These are phyloP conservation scores for Antennarius striatus DNA, from an alignment of 2,113 vertebrate species.

Conservation along the genomic window DNA sequence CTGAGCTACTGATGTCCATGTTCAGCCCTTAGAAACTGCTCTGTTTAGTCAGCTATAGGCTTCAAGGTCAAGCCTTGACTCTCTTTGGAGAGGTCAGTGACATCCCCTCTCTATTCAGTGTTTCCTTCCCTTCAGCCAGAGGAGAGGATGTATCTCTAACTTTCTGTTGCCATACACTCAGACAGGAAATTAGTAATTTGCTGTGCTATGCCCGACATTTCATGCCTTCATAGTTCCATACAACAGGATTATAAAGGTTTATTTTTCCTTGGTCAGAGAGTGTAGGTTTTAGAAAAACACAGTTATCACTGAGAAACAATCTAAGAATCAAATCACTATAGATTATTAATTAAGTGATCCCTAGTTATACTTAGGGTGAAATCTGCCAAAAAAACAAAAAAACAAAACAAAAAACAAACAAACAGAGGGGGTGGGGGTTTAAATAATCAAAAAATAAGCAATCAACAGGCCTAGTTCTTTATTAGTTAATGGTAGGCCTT, in stretches of 20 bases:
- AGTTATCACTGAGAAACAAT: neutral
- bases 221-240: slow-evolving; percentile 42
- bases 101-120: slow-evolving; percentile 72
- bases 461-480: no score
- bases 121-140: slow-evolving; percentile 77
- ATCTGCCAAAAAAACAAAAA: no score
- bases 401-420: no score
- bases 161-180: slow-evolving; percentile 76
- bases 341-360: neutral
- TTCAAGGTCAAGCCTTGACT: slow-evolving; percentile 78
- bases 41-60: slow-evolving; percentile 70
- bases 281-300: neutral
- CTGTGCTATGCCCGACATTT: slow-evolving; percentile 69
- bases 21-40: slow-evolving; percentile 40
- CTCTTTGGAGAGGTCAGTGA: slow-evolving; percentile 73
- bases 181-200: slow-evolving; percentile 79
- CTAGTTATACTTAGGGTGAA: no score
- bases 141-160: slow-evolving; percentile 76
- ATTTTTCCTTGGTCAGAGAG: neutral
- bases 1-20: slow-evolving; percentile 19
- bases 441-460: no score
- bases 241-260: slow-evolving; percentile 28
- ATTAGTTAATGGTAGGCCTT: no score
- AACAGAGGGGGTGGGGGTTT: no score
- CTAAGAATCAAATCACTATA: neutral